Percentiles rank a stretch among this genome's conserved stretches.
Evolutionary conservation across 1,140 invertebrate species (phyloP).

Genomic region (Drepana arcuata): DNA sequence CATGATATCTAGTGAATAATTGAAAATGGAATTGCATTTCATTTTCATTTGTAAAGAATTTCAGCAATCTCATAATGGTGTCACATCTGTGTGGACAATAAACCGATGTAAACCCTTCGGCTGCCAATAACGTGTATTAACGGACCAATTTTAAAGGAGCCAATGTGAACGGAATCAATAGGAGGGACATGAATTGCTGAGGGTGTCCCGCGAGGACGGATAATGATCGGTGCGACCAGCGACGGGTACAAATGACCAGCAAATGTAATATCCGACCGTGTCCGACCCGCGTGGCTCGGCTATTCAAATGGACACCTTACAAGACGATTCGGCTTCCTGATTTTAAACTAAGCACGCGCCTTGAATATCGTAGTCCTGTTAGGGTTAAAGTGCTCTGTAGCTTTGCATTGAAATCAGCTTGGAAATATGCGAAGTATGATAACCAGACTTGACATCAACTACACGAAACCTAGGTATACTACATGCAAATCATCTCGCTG

Average conservation of each 20-base stretch:
- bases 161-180: constrained; percentile 48
- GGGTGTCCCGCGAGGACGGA: constrained; percentile 52
- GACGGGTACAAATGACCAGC: constrained; percentile 68
- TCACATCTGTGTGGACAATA: constrained; percentile 24
- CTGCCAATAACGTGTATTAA: constrained; percentile 39
- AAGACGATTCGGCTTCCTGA: constrained; percentile 19
- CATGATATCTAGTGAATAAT: no score
- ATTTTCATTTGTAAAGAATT: constrained; percentile 1
- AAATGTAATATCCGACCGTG: constrained; percentile 65
- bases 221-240: constrained; percentile 54
- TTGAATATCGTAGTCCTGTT: constrained; percentile 5
- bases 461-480: no score
- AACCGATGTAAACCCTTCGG: constrained; percentile 27
- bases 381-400: no score
- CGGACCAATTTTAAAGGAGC: constrained; percentile 37
- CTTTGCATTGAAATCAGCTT: no score
- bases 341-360: constrained; percentile 12
- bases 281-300: constrained; percentile 25
- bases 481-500: no score
- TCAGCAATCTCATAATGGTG: constrained; percentile 24
- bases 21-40: no score
- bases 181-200: constrained; percentile 46
- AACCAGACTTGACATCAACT: no score
- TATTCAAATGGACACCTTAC: constrained; percentile 43
- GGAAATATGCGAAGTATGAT: no score